Conservation (phyloP, 1,140 invertebrate species). For the Dermatophagoides farinae region DNA sequence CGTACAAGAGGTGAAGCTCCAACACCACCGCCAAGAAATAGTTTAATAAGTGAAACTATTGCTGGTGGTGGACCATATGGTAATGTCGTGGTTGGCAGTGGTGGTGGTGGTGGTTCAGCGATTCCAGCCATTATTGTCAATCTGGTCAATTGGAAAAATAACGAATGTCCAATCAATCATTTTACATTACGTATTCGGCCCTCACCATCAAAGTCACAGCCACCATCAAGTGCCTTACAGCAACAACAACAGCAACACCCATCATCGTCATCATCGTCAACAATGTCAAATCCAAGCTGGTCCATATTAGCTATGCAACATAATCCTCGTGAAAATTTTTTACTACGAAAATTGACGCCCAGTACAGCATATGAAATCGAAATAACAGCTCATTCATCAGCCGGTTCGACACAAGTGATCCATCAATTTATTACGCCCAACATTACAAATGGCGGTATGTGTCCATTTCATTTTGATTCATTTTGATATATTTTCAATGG, state of each 20-base stretch:
- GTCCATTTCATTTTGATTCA: not conserved
- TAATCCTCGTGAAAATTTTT: not conserved
- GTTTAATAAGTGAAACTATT: not conserved
- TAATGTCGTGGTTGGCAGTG: too few relatives aligned
- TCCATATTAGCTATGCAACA: not conserved
- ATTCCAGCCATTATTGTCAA: not conserved
- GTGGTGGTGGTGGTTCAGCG: too few relatives aligned
- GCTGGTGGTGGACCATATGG: not conserved
- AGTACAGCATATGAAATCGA: constrained; percentile 11
- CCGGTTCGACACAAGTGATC: constrained; percentile 13
- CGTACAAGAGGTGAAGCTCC: constrained; percentile 17
- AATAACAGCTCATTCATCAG: constrained; percentile 10
- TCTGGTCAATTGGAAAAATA: constrained; percentile 12
- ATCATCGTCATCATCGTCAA: not conserved
- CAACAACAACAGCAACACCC: not conserved
- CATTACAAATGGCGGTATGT: not conserved
- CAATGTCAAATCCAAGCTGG: not conserved
- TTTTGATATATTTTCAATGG: not conserved
- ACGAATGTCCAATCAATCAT: constrained; percentile 14
- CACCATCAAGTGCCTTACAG: not conserved
- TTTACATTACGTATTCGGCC: constrained; percentile 8
- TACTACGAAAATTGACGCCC: constrained; percentile 4
- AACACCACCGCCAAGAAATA: constrained; percentile 5
- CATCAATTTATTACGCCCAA: constrained; percentile 13
- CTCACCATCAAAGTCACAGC: not conserved